These are phyloP conservation scores for Machimus rusticus DNA, from an alignment of 2,888 invertebrate species.

Conservation along the genomic window DNA sequence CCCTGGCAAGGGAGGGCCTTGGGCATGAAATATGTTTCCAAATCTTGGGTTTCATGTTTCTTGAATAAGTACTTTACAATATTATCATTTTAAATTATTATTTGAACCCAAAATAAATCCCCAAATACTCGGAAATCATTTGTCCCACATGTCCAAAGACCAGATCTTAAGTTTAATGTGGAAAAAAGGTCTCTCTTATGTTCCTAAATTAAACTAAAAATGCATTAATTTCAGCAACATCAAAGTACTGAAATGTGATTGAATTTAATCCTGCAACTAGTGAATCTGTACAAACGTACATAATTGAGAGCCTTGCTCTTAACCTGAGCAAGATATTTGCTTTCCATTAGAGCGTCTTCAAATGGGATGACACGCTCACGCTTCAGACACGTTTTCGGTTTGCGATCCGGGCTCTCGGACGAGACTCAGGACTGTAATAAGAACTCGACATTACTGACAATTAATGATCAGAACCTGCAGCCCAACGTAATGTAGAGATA, in stretches of 20 bases:
- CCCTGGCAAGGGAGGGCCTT: too few relatives aligned
- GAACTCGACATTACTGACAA: neutral
- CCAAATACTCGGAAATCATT: too few relatives aligned
- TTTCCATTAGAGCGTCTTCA: neutral
- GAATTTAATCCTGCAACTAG: neutral
- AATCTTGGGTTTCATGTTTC: too few relatives aligned
- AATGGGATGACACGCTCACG: neutral
- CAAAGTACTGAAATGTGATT: neutral
- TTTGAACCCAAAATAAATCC: neutral
- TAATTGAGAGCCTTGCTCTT: neutral
- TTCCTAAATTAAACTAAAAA: neutral
- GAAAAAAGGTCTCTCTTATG: neutral
- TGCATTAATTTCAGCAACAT: neutral
- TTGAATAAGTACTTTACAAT: too few relatives aligned
- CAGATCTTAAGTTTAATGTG: neutral
- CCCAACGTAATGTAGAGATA: neutral
- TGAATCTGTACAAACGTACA: neutral
- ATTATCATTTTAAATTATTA: too few relatives aligned
- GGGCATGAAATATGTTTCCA: too few relatives aligned
- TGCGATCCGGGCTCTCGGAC: neutral
- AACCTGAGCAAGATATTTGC: neutral
- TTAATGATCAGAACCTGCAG: neutral
- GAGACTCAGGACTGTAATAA: neutral
- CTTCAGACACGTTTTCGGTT: neutral
- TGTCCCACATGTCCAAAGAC: too few relatives aligned